phyloP scores from a whole-genome alignment of 2,888 invertebrate species.

The Cheilosia grossa region DNA sequence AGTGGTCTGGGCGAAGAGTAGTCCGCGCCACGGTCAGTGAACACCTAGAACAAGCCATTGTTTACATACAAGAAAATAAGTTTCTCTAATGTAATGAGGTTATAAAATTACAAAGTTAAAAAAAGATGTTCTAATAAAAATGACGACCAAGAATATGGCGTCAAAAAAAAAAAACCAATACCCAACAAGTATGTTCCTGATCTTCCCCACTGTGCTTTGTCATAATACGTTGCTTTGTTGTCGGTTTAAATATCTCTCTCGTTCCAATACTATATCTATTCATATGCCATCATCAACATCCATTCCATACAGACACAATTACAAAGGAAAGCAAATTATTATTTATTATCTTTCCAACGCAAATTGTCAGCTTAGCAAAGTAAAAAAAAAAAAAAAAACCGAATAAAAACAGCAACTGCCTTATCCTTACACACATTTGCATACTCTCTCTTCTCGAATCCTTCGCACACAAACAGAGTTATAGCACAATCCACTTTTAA shows the following conservation, averaged over 20 bases:
- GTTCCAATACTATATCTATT: not conserved
- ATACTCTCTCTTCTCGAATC: constrained; percentile 1
- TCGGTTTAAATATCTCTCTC: not conserved
- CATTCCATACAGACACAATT: constrained; percentile 28
- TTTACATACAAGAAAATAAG: too few relatives aligned
- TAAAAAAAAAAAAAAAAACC: not conserved
- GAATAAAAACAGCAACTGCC: too few relatives aligned
- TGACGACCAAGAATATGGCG: too few relatives aligned
- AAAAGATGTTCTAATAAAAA: too few relatives aligned
- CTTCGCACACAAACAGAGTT: not conserved
- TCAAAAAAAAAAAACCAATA: too few relatives aligned
- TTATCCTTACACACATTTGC: too few relatives aligned
- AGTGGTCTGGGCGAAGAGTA: too few relatives aligned
- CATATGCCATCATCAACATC: not conserved
- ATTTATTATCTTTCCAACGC: constrained; percentile 47
- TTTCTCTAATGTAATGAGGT: too few relatives aligned
- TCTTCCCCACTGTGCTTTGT: not conserved
- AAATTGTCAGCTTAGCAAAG: constrained; percentile 4
- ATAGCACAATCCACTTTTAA: constrained; percentile 1
- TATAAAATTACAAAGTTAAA: too few relatives aligned
- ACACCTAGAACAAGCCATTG: too few relatives aligned
- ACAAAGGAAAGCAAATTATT: constrained; percentile 39
- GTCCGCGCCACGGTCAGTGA: too few relatives aligned
- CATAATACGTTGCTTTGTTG: not conserved
- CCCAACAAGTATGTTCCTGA: too few relatives aligned